Evolutionary conservation across 2,888 invertebrate genomes (phyloP), one percentile per base, ranked within the genome.

Genomic region (Noctua fimbriata): DNA sequence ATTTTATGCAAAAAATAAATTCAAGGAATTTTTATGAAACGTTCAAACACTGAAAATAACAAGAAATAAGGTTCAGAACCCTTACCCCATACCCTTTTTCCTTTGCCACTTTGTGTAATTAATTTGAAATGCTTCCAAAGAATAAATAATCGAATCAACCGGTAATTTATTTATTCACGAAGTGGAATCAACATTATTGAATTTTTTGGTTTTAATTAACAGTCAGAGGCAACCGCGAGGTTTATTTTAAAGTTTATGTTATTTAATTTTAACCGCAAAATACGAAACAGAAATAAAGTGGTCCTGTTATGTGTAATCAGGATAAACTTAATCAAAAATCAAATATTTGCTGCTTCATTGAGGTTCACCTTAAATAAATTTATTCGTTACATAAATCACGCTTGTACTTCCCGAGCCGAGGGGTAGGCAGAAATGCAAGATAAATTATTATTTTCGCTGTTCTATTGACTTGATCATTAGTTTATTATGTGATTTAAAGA

Each of bases 91-190:
- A 47, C 63, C 44, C 55, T n/a, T 71, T 78, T 84, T 36, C 28
- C 47, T 85, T 63, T 28, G 49, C 60, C 60, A 73, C 36, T 76
- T 81, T 76, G 76, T 66, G 63, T 76, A 81, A 85, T 85, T 73
- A 70, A 81, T 81, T 81, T 66, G n/a, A 70, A 85, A 60, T 60
- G 70, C 58, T 81, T 49, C 66, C 75, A 76, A 73, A 67, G 76
- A 73, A 76, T 81, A 73, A 85, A 85, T 85, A 76, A 85, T 81
- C 70, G 76, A 73, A 81, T 83, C 75, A 70, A 81, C 73, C 28
- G 2, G 36, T 73, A 41, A 73, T 49, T 67, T 73, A 66, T 86
- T 84, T 78, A 86, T 70, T 74, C 66, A 73, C 44, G 74, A 60
- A 73, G 32, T 63, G 52, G 69, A 55, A 73, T 69, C 77, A 66